Evolutionary conservation across 1,140 invertebrate species (phyloP).

Genomic region (Argopecten irradians): DNA sequence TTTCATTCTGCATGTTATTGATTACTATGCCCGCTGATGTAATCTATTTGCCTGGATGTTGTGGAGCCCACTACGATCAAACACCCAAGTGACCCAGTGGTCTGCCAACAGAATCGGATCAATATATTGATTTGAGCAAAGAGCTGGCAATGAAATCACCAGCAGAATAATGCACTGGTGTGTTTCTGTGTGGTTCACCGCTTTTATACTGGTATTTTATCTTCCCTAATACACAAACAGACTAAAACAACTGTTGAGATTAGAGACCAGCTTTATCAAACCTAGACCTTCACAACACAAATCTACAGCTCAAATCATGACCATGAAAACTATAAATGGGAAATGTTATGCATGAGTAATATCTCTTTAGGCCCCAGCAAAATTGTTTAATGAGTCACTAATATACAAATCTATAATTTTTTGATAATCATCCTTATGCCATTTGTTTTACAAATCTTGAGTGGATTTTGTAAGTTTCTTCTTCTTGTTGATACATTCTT

Average conservation of each 20-base stretch:
- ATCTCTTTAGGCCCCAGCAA: not conserved
- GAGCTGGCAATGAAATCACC: not conserved
- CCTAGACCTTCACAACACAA: not conserved
- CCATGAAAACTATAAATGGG: not conserved
- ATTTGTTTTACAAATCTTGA: too few species aligned
- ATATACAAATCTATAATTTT: too few species aligned
- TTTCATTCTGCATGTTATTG: not conserved
- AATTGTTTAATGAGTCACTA: too few species aligned
- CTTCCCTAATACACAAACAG: not conserved
- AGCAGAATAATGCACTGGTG: not conserved
- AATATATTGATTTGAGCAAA: not conserved
- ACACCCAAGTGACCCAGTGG: not conserved
- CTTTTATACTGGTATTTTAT: slow-evolving; percentile 17
- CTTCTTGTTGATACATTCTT: too few species aligned
- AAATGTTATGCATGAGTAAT: not conserved
- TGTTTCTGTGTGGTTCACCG: not conserved
- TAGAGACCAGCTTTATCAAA: not conserved
- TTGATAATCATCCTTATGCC: too few species aligned
- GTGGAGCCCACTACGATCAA: not conserved
- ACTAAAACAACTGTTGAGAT: slow-evolving; percentile 15
- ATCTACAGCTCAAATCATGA: not conserved
- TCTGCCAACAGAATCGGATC: not conserved
- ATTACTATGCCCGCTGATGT: not conserved
- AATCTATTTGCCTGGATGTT: not conserved
- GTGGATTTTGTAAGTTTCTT: too few species aligned